These are phyloP conservation scores for Cosmia trapezina DNA, from an alignment of 2,888 invertebrate species.

Conservation along the genomic window DNA sequence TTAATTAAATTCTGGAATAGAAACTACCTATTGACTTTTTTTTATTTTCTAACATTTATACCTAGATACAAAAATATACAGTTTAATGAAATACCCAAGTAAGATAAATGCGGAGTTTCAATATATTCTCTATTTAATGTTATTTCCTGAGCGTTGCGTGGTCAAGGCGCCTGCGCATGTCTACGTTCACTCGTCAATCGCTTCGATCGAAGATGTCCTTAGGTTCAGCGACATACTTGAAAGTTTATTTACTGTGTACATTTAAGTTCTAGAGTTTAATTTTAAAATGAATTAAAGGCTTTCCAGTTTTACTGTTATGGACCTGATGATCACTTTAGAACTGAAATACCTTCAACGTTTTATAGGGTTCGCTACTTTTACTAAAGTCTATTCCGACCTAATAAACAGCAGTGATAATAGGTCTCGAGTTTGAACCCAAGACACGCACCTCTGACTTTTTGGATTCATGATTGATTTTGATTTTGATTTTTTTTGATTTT, in stretches of 20 bases:
- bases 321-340: neutral
- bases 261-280: slow-evolving; percentile 29
- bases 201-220: slow-evolving; percentile 53
- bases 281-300: slow-evolving; percentile 20
- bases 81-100: neutral
- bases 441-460: too few species aligned
- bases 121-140: slow-evolving; percentile 55
- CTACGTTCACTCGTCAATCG: slow-evolving; percentile 68
- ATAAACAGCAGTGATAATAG: neutral
- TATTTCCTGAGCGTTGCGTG: slow-evolving; percentile 59
- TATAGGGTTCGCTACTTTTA: neutral
- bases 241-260: slow-evolving; percentile 48
- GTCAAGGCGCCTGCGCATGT: slow-evolving; percentile 67
- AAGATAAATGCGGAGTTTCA: slow-evolving; percentile 25
- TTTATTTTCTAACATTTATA: slow-evolving; percentile 1
- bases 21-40: too few species aligned
- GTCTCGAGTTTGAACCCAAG: too few species aligned
- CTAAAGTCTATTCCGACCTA: neutral
- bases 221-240: slow-evolving; percentile 45
- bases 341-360: neutral
- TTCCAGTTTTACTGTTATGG: neutral
- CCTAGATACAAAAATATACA: neutral
- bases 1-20: slow-evolving; percentile 15
- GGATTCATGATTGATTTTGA: too few species aligned
- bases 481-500: too few species aligned